phyloP scores from a whole-genome alignment of 2,888 invertebrate species.

The Ramazzottius varieornatus region DNA sequence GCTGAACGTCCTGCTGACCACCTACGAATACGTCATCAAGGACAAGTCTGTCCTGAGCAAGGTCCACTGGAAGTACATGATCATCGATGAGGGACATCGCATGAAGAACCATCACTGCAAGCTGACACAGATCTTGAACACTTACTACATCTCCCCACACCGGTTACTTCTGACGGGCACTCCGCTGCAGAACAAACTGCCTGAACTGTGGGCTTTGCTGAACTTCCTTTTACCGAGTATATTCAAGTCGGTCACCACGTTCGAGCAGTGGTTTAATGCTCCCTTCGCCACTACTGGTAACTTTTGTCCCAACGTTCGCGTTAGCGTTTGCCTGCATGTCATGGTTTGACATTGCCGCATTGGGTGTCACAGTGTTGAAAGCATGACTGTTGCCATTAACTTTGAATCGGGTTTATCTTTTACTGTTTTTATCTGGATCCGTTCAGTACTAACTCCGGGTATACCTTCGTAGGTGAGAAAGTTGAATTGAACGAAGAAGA shows the following conservation, averaged over 20 bases:
- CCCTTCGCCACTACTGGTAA: slow-evolving; percentile 30
- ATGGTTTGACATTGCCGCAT: slow-evolving; percentile 6
- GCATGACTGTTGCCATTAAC: background rate
- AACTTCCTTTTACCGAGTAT: slow-evolving; percentile 30
- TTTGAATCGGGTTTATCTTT: slow-evolving; percentile 8
- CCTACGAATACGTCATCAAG: slow-evolving; percentile 30
- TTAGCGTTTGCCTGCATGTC: background rate
- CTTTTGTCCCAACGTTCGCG: slow-evolving; percentile 30
- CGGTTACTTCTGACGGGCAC: slow-evolving; percentile 24
- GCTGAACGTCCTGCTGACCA: slow-evolving; percentile 30
- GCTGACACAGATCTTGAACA: slow-evolving; percentile 28
- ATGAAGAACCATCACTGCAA: slow-evolving; percentile 33
- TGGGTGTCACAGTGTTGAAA: background rate
- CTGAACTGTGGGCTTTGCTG: slow-evolving; percentile 29
- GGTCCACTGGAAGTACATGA: slow-evolving; percentile 31
- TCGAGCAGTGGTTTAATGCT: slow-evolving; percentile 31
- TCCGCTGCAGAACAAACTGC: slow-evolving; percentile 24
- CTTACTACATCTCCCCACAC: slow-evolving; percentile 27
- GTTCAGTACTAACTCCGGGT: too few species aligned
- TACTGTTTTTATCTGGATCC: background rate
- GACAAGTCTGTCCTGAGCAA: slow-evolving; percentile 27
- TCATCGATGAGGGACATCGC: slow-evolving; percentile 31
- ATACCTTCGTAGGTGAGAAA: slow-evolving; percentile 12
- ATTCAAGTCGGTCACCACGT: slow-evolving; percentile 28
- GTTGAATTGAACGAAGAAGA: slow-evolving; percentile 30